Conservation (phyloP, 2,797 vertebrate species). For the Spinibarbus caldwelli region DNA sequence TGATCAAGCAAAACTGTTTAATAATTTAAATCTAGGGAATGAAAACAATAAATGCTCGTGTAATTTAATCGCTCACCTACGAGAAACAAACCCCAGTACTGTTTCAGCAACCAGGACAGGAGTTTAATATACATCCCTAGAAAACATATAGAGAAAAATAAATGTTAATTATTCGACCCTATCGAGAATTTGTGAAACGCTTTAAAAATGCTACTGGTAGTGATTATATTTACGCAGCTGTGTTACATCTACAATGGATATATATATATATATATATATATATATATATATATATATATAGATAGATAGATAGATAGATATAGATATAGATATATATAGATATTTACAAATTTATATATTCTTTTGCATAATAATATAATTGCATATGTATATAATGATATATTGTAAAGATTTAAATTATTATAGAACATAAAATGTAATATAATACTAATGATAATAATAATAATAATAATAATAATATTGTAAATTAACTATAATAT, state of each 20-base stretch:
- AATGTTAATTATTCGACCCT: not conserved
- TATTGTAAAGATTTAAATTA: too few species aligned
- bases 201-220: not conserved
- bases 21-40: slow-evolving; percentile 87
- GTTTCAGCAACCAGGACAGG: not conserved
- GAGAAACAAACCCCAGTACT: slow-evolving; percentile 22
- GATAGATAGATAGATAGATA: too few species aligned
- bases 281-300: not conserved
- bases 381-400: not conserved
- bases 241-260: not conserved
- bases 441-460: too few species aligned
- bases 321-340: too few species aligned
- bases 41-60: slow-evolving; percentile 77
- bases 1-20: slow-evolving; percentile 90
- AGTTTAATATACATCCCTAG: not conserved
- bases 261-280: not conserved
- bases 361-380: not conserved
- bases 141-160: not conserved
- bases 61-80: slow-evolving; percentile 80
- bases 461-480: not conserved
- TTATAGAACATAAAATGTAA: not conserved
- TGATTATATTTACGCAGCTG: not conserved
- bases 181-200: not conserved
- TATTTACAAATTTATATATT: too few species aligned
- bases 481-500: not conserved